A percentile compares a stretch with the other conserved stretches of the same genome.
phyloP scores from a whole-genome alignment of 2,797 vertebrate genomes.

The Todus mexicanus region DNA sequence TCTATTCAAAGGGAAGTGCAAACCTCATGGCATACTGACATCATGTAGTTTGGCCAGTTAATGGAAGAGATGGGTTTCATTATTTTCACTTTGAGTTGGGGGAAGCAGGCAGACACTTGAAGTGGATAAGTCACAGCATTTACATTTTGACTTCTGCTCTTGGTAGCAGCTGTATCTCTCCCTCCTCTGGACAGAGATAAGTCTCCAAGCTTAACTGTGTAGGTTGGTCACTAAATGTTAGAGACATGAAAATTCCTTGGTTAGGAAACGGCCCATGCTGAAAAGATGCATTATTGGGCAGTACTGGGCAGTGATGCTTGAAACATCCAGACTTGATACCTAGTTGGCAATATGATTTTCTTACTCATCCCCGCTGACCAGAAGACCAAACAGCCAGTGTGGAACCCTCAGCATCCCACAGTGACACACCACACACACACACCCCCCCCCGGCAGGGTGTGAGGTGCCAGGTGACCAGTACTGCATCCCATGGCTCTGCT shows the following conservation, averaged over 20 bases:
- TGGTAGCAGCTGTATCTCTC: not conserved
- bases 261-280: not conserved
- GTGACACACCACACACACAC: no score
- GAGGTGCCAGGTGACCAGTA: rapidly evolving
- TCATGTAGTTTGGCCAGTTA: not conserved
- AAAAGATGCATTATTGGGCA: not conserved
- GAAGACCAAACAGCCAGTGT: rapidly evolving
- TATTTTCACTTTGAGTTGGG: not conserved
- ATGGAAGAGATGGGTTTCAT: not conserved
- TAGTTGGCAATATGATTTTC: not conserved
- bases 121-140: not conserved
- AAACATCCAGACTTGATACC: rapidly evolving
- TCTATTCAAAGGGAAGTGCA: not conserved
- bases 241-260: not conserved
- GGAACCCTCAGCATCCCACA: rapidly evolving
- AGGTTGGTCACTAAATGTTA: not conserved
- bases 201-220: rapidly evolving
- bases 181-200: not conserved
- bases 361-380: not conserved
- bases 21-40: not conserved
- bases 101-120: not conserved
- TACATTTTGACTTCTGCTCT: not conserved
- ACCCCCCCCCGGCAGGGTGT: rapidly evolving
- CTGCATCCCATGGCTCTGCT: rapidly evolving
- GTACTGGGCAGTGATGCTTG: not conserved